These are phyloP conservation scores for Xiphorhynchus elegans DNA, from an alignment of 2,113 vertebrate species.

Conservation along the genomic window DNA sequence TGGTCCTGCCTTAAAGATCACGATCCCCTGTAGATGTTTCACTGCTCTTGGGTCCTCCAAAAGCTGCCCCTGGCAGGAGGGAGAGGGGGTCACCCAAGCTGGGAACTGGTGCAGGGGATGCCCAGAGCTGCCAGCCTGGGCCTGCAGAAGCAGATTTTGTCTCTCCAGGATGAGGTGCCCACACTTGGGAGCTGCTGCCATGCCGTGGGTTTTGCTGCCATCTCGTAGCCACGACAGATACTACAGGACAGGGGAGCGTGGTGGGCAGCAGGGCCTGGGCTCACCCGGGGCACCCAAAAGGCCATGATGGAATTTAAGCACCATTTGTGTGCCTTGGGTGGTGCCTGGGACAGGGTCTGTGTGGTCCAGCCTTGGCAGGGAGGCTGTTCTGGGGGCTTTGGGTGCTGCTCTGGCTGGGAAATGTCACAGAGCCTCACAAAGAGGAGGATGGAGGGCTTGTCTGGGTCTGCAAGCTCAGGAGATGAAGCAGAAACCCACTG, in stretches of 20 bases:
- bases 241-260: neutral
- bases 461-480: neutral
- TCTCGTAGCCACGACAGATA: neutral
- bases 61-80: neutral
- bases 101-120: neutral
- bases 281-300: neutral
- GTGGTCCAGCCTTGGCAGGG: fast-evolving
- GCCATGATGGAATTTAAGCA: neutral
- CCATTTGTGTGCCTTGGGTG: fast-evolving
- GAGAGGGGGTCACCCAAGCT: neutral
- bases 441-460: neutral
- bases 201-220: neutral
- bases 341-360: fast-evolving
- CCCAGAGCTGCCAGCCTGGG: fast-evolving
- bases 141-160: neutral
- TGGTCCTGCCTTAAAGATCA: neutral
- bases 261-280: neutral
- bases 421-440: fast-evolving
- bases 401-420: fast-evolving
- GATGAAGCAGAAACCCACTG: neutral
- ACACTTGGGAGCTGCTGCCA: neutral
- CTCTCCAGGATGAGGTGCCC: neutral
- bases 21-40: neutral
- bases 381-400: too few species aligned
- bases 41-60: neutral